phyloP scores from a whole-genome alignment of 2,888 invertebrate species.

The Reticulitermes lucifugus region DNA sequence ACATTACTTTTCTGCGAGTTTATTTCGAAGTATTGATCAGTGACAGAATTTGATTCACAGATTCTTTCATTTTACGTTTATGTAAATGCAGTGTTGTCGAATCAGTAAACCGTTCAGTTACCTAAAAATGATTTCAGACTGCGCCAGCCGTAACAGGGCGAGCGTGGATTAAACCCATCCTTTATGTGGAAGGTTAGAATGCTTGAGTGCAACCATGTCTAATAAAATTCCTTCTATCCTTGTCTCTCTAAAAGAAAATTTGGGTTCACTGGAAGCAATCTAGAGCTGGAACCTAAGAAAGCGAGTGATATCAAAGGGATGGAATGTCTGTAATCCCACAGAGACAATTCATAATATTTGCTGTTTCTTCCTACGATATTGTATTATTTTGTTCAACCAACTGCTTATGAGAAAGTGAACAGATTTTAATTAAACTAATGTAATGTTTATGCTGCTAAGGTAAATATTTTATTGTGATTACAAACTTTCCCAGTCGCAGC shows the following conservation, averaged over 20 bases:
- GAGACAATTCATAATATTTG: too few species aligned
- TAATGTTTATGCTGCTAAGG: too few species aligned
- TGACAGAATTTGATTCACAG: background rate
- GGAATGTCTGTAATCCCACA: too few species aligned
- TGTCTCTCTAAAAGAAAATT: background rate
- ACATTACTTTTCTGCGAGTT: background rate
- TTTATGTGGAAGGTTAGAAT: background rate
- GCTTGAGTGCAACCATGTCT: conserved; percentile 6
- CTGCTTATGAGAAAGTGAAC: too few species aligned
- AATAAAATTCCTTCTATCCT: conserved; percentile 1
- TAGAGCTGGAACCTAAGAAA: background rate
- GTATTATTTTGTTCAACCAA: too few species aligned
- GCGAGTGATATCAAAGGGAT: too few species aligned
- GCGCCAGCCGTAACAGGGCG: background rate
- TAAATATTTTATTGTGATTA: too few species aligned
- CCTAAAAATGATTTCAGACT: background rate
- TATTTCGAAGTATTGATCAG: background rate
- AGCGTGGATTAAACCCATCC: conserved; percentile 13
- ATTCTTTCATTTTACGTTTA: background rate
- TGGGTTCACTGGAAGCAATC: background rate
- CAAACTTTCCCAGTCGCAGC: too few species aligned
- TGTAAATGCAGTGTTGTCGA: background rate
- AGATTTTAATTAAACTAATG: too few species aligned
- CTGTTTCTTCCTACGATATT: too few species aligned
- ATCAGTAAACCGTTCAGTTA: background rate